These are phyloP conservation scores for Mungos mungo DNA, from an alignment of 2,113 vertebrate species.

Conservation along the genomic window DNA sequence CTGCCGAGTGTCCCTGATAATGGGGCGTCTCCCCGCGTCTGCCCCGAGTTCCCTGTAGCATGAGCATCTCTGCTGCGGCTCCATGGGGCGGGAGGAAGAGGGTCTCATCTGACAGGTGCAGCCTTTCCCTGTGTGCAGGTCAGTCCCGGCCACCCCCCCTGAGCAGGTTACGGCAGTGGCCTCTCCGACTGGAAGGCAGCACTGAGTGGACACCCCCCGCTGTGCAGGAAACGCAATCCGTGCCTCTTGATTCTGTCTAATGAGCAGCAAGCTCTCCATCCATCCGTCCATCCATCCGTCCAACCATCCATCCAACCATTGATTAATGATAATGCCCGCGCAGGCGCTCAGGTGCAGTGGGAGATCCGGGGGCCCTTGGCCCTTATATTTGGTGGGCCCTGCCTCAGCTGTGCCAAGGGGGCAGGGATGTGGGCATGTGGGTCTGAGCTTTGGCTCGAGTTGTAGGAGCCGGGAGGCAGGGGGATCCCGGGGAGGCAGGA, in stretches of 20 bases:
- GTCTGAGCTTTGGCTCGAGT: background rate
- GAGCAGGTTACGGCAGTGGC: background rate
- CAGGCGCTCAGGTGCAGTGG: background rate
- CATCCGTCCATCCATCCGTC: background rate
- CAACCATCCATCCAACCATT: too few relatives aligned
- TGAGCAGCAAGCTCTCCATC: background rate
- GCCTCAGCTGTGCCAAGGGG: background rate
- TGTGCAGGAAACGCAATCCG: background rate
- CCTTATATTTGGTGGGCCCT: conserved; percentile 50
- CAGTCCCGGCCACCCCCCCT: background rate
- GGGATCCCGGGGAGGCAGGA: background rate
- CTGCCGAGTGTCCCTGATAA: background rate
- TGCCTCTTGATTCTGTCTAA: background rate
- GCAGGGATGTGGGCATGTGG: background rate
- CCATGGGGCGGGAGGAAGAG: background rate
- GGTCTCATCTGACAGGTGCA: background rate
- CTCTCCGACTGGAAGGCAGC: background rate
- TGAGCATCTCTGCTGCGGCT: background rate
- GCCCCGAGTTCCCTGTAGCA: background rate
- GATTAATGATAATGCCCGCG: background rate
- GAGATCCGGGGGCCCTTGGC: conserved; percentile 29
- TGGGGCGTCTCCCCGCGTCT: background rate
- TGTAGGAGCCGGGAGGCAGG: background rate
- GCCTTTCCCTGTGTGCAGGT: background rate
- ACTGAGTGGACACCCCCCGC: background rate